Conservation (phyloP, 1,140 invertebrate species). For the Eriosoma lanigerum region DNA sequence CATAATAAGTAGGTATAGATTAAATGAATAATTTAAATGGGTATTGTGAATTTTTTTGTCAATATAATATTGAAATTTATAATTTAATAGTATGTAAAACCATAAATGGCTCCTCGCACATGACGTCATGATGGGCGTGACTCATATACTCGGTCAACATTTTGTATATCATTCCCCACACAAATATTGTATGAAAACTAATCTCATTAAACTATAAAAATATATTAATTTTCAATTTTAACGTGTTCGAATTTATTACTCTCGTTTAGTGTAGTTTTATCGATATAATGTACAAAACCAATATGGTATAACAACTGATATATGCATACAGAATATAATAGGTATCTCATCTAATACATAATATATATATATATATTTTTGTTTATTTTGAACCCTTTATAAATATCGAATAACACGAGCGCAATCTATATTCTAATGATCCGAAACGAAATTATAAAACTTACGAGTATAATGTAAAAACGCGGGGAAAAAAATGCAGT, state of each 20-base stretch:
- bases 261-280: background rate
- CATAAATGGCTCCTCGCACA: background rate
- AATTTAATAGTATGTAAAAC: background rate
- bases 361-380: background rate
- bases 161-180: background rate
- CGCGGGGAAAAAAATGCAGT: too few relatives aligned
- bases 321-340: background rate
- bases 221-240: conserved; percentile 28
- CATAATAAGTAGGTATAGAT: background rate
- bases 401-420: background rate
- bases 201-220: conserved; percentile 33
- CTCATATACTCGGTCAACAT: background rate
- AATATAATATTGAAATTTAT: background rate
- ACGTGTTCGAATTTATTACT: conserved; percentile 2
- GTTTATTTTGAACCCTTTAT: conserved; percentile 27
- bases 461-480: too few relatives aligned
- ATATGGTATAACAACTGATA: background rate
- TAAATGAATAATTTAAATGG: background rate
- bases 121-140: conserved; percentile 24
- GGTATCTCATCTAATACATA: background rate
- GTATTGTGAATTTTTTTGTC: background rate
- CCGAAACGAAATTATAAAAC: conserved; percentile 15
- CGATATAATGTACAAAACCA: background rate
- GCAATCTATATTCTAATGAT: conserved; percentile 14
- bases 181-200: background rate